Percentiles rank a stretch among this genome's conserved stretches.
Conservation (phyloP, 2,113 vertebrate genomes). For the Callionymus lyra region DNA sequence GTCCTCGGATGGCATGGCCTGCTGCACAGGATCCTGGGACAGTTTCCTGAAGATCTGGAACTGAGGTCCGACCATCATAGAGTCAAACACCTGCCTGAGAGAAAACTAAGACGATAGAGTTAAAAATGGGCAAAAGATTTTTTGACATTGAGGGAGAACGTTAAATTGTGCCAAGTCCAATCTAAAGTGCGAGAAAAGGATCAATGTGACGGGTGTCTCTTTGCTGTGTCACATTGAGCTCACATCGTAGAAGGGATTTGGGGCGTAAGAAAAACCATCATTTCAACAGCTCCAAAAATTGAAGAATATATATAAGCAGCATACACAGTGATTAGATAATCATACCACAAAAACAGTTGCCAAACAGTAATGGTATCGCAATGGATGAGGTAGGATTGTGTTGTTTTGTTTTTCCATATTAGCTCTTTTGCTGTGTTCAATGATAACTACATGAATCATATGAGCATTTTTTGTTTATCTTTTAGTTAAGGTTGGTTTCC, state of each 20-base stretch:
- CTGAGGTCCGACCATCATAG: conserved; percentile 44
- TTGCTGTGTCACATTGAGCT: conserved; percentile 21
- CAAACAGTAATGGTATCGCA: conserved; percentile 47
- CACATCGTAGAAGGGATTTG: conserved; percentile 20
- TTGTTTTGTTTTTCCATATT: no score
- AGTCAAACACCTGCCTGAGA: conserved; percentile 2
- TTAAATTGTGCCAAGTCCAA: conserved; percentile 57
- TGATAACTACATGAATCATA: conserved; percentile 20
- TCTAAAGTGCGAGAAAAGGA: conserved; percentile 33
- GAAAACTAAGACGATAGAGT: neutral
- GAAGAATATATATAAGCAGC: conserved; percentile 19
- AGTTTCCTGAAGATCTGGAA: conserved; percentile 99
- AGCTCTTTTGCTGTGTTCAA: conserved; percentile 28
- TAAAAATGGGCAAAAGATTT: conserved; percentile 2
- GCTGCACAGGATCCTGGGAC: conserved; percentile 96
- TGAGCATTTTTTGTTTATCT: conserved; percentile 34
- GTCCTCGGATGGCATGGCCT: conserved; percentile 86
- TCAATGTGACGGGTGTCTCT: conserved; percentile 27
- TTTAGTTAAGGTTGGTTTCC: conserved; percentile 38
- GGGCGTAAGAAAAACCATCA: conserved; percentile 15
- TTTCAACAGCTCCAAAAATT: conserved; percentile 24
- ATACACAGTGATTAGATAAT: conserved; percentile 31
- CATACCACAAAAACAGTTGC: conserved; percentile 41
- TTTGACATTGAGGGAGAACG: conserved; percentile 25
- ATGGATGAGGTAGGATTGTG: conserved; percentile 25